Conservation (phyloP, 2,797 vertebrate genomes). For the Acanthopagrus latus region DNA sequence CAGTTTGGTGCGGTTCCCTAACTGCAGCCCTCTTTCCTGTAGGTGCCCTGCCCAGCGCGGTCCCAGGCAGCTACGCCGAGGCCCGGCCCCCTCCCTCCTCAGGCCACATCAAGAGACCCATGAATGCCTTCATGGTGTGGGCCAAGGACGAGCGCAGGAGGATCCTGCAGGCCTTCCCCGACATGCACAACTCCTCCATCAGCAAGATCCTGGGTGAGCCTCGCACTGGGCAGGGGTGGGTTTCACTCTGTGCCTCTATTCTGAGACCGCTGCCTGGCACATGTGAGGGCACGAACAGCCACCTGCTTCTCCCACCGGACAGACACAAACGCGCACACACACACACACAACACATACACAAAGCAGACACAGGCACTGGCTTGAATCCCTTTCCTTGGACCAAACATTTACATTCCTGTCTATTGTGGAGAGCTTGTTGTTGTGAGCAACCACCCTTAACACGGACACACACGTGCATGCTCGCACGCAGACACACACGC, state of each 20-base stretch:
- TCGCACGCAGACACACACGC: not conserved
- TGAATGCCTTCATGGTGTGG: conserved; percentile 99
- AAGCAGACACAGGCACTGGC: conserved; percentile 17
- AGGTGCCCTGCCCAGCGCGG: conserved; percentile 79
- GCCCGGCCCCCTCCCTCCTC: conserved; percentile 87
- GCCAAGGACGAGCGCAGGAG: conserved; percentile 96
- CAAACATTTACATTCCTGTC: conserved; percentile 77
- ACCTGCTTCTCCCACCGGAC: conserved; percentile 65
- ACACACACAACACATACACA: conserved; percentile 46
- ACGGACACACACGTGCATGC: not conserved
- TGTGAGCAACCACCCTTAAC: conserved; percentile 34
- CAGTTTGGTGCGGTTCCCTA: conserved; percentile 7
- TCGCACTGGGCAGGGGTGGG: conserved; percentile 27
- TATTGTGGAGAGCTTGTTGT: conserved; percentile 65
- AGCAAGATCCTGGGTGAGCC: conserved; percentile 97
- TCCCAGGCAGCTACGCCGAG: conserved; percentile 88
- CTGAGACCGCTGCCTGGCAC: conserved; percentile 56
- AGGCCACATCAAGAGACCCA: conserved; percentile 97
- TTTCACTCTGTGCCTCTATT: conserved; percentile 64
- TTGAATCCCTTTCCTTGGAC: conserved; percentile 65
- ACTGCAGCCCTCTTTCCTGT: conserved; percentile 28
- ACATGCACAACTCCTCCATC: conserved; percentile 99
- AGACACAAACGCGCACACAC: conserved; percentile 26
- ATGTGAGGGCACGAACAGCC: conserved; percentile 58
- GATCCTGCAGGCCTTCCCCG: conserved; percentile 96